Percentiles rank a stretch among this genome's conserved stretches.
Evolutionary conservation across 2,113 vertebrate genomes (phyloP).

Genomic region (Aphelocoma coerulescens): DNA sequence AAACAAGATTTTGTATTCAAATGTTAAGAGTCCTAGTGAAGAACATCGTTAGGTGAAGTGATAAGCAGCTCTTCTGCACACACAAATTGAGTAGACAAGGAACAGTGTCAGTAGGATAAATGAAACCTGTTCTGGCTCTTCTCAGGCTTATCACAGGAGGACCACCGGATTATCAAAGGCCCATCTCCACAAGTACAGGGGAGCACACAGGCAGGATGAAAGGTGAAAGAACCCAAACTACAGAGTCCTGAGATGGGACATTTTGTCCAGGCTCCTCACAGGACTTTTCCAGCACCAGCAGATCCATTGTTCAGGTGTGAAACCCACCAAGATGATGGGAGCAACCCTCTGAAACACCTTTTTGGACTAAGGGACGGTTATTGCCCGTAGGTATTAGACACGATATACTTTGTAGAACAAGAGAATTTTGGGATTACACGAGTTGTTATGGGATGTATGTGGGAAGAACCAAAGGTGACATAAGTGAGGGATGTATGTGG

Average conservation of each 20-base stretch:
- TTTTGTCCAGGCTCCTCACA: not conserved
- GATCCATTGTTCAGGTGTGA: not conserved
- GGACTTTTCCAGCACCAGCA: not conserved
- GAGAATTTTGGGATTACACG: not conserved
- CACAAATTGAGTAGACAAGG: not conserved
- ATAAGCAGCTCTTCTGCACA: not conserved
- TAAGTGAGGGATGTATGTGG: not conserved
- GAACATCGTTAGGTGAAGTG: not conserved
- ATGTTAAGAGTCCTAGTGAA: not conserved
- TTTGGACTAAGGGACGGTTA: not conserved
- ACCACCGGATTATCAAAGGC: not conserved
- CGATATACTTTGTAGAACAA: not conserved
- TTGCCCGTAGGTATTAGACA: not conserved
- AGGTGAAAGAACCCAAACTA: not conserved
- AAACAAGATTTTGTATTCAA: not conserved
- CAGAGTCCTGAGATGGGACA: not conserved
- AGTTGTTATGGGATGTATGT: not conserved
- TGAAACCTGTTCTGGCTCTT: not conserved
- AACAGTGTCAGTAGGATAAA: not conserved
- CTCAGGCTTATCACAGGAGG: not conserved
- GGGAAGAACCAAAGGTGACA: not conserved
- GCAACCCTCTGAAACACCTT: not conserved
- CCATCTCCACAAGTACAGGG: not conserved
- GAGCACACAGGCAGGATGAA: not conserved
- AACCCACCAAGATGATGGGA: not conserved